Base-by-base conservation (phyloP, 2,797 vertebrate genomes). In the Spheniscus humboldti region DNA sequence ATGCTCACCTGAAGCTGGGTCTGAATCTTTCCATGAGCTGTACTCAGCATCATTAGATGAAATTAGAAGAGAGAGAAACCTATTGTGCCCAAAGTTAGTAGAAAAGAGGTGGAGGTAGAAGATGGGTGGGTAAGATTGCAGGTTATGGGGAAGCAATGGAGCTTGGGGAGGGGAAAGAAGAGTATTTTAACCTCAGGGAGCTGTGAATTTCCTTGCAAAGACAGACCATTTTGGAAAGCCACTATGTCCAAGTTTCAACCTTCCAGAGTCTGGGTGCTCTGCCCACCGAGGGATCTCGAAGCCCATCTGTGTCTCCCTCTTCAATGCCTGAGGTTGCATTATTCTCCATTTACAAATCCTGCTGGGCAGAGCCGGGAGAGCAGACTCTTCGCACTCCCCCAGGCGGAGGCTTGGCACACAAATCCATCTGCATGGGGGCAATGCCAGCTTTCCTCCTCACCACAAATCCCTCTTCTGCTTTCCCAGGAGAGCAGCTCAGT, bases 201-300 rank as follows among this genome's bases (percentile, higher is more conserved):
- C 47, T 45, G 23, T 67, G 39, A 56, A 43, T 75, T 57, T 53
- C 80, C 66, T n/a, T 64, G 74, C 48, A 59, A 41, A 76, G 14
- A 4, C 22, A 22, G 52, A 41, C 39, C 6, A 6, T 30, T 86
- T 86, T 59, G 63, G 37, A 39, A 76, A 45, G 30, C 8, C 24
- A 19, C 16, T 4, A 14, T 2, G 4, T 7, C 33, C 48, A 39
- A 5, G 41, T 6, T 64, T 76, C 35, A 4, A 13, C 25, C 28
- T n/a, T 20, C 23, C 50, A 20, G 53, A 39, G 11, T 5, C 20
- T 3, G 24, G 50, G 41, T 69, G 66, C 57, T 57, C 59, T 82
- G 59, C 55, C 41, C 72, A 18, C 14, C 0, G 0, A 37, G 37
- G 52, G 23, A 10, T 20, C 63, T 50, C 4, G 0, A 50, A 72